phyloP scores from a whole-genome alignment of 92 coral and sea anemone species.

The Virgularia gustaviana region DNA sequence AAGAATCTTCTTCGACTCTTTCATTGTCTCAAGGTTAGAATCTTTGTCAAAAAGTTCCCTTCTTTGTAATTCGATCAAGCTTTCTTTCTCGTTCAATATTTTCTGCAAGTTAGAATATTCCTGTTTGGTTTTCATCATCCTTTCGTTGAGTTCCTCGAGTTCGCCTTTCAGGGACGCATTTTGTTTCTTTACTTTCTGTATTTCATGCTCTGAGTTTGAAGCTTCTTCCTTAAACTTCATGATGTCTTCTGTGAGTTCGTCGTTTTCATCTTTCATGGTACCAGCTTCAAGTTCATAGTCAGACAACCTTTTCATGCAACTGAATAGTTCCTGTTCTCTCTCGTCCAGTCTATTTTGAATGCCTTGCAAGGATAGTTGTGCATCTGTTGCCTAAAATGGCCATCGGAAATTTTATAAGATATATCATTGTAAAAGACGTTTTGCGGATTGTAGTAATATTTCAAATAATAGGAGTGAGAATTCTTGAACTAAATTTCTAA shows the following conservation, averaged over 20 bases:
- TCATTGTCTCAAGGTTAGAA: constrained; percentile 55
- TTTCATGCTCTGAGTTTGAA: constrained; percentile 73
- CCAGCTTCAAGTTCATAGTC: constrained; percentile 55
- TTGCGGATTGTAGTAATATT: background rate
- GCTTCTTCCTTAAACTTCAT: constrained; percentile 61
- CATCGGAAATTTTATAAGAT: background rate
- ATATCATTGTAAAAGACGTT: no score
- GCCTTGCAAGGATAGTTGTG: background rate
- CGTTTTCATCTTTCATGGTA: constrained; percentile 70
- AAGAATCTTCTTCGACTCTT: constrained; percentile 54
- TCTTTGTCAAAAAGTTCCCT: constrained; percentile 56
- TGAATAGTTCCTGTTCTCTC: constrained; percentile 12
- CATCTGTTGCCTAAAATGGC: background rate
- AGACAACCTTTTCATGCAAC: constrained; percentile 1
- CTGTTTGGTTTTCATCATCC: constrained; percentile 47
- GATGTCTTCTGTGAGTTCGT: constrained; percentile 23
- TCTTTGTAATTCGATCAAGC: constrained; percentile 52
- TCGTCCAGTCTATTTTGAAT: constrained; percentile 20
- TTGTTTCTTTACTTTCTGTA: constrained; percentile 61
- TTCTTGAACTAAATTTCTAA: no score
- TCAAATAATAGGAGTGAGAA: no score
- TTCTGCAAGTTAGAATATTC: constrained; percentile 58
- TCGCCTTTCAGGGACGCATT: constrained; percentile 58
- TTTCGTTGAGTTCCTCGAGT: constrained; percentile 46
- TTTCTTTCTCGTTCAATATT: constrained; percentile 64